Conservation (phyloP, 2,797 vertebrate species). For the Liparis tanakae region DNA sequence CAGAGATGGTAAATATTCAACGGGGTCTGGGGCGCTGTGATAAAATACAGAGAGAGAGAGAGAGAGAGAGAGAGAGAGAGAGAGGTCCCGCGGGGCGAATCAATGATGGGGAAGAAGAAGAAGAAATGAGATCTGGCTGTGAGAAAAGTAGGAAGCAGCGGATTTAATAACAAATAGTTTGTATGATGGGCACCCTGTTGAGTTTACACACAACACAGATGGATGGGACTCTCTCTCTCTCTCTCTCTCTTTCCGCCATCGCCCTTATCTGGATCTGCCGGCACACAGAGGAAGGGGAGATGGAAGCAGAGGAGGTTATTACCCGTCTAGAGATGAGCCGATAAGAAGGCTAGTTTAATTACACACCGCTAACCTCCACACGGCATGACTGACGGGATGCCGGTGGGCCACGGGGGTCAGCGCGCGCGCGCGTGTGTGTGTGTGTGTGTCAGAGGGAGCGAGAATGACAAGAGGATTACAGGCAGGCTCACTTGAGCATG, state of each 20-base stretch:
- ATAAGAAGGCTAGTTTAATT: constrained; percentile 81
- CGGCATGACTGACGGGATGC: constrained; percentile 56
- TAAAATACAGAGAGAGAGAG: constrained; percentile 41
- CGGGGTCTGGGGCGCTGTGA: constrained; percentile 61
- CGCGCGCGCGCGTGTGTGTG: constrained; percentile 35
- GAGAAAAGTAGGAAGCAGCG: constrained; percentile 46
- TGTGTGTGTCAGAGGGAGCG: constrained; percentile 11
- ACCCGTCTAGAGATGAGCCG: constrained; percentile 77
- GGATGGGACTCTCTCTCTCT: constrained; percentile 1
- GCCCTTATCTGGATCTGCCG: constrained; percentile 67
- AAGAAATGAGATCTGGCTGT: constrained; percentile 16
- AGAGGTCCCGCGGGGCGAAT: constrained; percentile 54
- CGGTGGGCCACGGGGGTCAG: constrained; percentile 53
- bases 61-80: background rate
- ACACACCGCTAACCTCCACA: constrained; percentile 62
- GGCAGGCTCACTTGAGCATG: constrained; percentile 32
- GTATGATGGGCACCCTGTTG: constrained; percentile 46
- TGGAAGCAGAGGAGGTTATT: constrained; percentile 76
- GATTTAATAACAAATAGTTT: constrained; percentile 52
- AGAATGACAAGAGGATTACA: constrained; percentile 40
- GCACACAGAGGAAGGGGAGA: constrained; percentile 68
- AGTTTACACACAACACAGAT: constrained; percentile 35
- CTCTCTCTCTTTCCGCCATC: constrained; percentile 19
- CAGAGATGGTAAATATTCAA: constrained; percentile 59
- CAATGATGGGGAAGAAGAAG: constrained; percentile 22